Base-by-base conservation (phyloP, 2,888 invertebrate species). In the Thereva nobilitata region DNA sequence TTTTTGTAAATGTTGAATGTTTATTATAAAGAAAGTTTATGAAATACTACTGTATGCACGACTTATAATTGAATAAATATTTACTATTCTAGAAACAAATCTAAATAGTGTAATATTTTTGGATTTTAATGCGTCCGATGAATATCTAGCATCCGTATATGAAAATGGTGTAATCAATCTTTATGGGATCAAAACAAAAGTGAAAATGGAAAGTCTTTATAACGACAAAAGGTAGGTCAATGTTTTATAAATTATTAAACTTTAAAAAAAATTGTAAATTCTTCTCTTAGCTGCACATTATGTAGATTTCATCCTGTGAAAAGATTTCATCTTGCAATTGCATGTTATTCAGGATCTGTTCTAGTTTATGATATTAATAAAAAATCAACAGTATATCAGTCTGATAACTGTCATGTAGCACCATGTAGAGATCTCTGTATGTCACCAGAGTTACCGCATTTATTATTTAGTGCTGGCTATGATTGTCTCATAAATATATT, bases 401-500 rank as follows among this genome's bases (percentile, higher is more conserved):
- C 75, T 0, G 59, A 67, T 5, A 76, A 79, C 52, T 77, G 77
- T 1, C 81, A 81, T 68, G 71, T 71, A 12, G 77, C 80, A 1
- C 80, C 80, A 1, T 80, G 80, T 50, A 76, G 78, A 2, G 81
- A 81, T 70, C 68, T 81, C 5, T 77, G 75, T 67, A 79, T 79
- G 76, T 77, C 76, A 10, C 72, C 74, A 4, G 69, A 72, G 0
- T 70, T 73, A 45, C 79, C 80, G 0, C 75, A 79, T 57, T 69
- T 76, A 34, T 70, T 81, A 54, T 71, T 80, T 47, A 79, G 76
- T 66, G 80, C 77, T n/a, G 81, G 81, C 1, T 81, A 77, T 61
- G 81, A 81, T 69, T 78, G 78, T 66, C 71, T 75, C 7, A 75
- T 81, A 4, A 81, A 81, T 67, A 75, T 81, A 12, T 80, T 79